phyloP scores from a whole-genome alignment of 2,113 vertebrate species.

The Sebastes fasciatus region DNA sequence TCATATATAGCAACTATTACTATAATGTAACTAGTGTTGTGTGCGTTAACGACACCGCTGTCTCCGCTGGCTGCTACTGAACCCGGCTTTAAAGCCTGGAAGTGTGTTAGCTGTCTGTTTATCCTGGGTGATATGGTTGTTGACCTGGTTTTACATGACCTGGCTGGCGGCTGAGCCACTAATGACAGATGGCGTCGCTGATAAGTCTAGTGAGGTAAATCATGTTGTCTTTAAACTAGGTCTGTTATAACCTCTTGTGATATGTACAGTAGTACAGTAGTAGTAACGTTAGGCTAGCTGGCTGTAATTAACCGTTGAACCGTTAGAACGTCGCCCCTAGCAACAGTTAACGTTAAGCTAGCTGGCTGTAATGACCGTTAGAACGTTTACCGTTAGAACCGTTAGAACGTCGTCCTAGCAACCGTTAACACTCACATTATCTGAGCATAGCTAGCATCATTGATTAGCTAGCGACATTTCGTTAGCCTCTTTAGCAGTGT shows the following conservation, averaged over 20 bases:
- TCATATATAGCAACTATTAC: too few species aligned
- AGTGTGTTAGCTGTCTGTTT: conserved; percentile 31
- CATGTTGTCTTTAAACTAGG: background rate
- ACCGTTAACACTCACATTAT: too few species aligned
- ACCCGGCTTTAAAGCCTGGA: conserved; percentile 17
- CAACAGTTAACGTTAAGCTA: background rate
- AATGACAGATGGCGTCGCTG: conserved; percentile 2
- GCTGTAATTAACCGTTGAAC: background rate
- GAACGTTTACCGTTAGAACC: too few species aligned
- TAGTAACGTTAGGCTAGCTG: background rate
- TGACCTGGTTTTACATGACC: conserved; percentile 59
- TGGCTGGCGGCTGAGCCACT: conserved; percentile 19
- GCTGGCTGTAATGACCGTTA: too few species aligned
- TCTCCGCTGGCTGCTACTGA: background rate
- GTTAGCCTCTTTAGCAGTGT: too few species aligned
- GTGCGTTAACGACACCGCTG: background rate
- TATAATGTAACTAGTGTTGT: background rate
- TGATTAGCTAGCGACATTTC: too few species aligned
- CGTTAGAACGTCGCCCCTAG: background rate
- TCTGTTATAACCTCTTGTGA: background rate
- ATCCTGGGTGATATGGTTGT: background rate
- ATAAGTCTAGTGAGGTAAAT: background rate
- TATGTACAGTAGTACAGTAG: background rate
- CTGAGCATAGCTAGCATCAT: too few species aligned
- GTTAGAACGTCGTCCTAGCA: too few species aligned